Evolutionary conservation across 2,113 vertebrate genomes (phyloP).

Genomic region (Macroglossus sobrinus): DNA sequence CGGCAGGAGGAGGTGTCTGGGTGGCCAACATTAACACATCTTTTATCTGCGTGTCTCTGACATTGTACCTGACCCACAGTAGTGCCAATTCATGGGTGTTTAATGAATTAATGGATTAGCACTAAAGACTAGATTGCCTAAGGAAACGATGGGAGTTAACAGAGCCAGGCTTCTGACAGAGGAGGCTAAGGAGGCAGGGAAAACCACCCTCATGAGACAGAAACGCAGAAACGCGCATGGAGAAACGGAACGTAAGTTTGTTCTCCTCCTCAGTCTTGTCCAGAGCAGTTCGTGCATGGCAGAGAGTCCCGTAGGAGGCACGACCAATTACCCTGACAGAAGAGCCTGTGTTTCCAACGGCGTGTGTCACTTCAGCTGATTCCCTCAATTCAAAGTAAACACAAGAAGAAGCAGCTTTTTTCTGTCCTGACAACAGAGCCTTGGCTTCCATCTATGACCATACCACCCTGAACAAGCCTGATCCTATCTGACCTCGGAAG

Average conservation of each 20-base stretch:
- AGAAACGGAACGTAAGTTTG: background rate
- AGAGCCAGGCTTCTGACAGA: background rate
- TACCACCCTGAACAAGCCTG: too few relatives aligned
- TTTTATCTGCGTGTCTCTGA: background rate
- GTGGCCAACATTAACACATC: background rate
- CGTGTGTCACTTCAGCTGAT: background rate
- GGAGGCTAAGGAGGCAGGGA: background rate
- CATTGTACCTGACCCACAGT: background rate
- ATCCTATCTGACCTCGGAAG: too few relatives aligned
- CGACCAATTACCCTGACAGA: background rate
- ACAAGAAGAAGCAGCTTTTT: background rate
- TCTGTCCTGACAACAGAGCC: fast-evolving
- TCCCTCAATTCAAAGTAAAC: background rate
- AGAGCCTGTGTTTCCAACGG: background rate
- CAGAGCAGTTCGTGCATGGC: fast-evolving
- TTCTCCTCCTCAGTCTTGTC: background rate
- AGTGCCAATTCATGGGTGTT: background rate
- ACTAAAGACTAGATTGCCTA: background rate
- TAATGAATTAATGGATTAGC: background rate
- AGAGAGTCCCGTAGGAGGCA: fast-evolving
- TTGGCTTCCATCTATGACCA: too few relatives aligned
- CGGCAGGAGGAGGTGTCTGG: background rate
- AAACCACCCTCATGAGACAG: background rate
- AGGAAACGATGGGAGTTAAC: fast-evolving
- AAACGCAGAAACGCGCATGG: too few relatives aligned